Evolutionary conservation across 1,140 invertebrate species (phyloP), one percentile per base, ranked within the genome.

Genomic region (Drosophila hydei): DNA sequence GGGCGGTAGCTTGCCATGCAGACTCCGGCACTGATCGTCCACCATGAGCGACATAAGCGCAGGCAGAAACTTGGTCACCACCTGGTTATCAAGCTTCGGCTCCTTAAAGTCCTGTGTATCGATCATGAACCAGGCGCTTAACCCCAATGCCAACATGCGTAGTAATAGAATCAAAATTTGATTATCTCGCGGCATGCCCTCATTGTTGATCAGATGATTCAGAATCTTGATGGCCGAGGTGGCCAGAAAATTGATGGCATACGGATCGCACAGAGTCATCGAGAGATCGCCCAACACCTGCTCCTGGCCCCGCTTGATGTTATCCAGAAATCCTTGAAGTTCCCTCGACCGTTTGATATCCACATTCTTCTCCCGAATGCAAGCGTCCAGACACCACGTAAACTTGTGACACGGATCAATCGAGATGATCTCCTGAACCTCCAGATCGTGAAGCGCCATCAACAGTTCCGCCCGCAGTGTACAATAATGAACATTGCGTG

Each of bases 371-470:
- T 99, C 98, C 75, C 98, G 94, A 36, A 99, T 98, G 91, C 98
- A 99, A 36, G 98, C 98, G 93, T 99, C 98, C 71, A 99, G 93
- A 92, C 98, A 99, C 98, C 98, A 99, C 0, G 98, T 98, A 84
- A 99, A 99, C 92, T 99, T 99, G 92, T 99, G 98, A 91, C 98
- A 99, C 3, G 98, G 98, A 93, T 99, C 98, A 43, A 99, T 97
- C 38, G 96, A 97, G 85, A 98, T 98, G 67, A 99, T 99, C 90
- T 99, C 97, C 93, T 98, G 96, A 9, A 97, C 94, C 93, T 99
- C 98, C 33, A 97, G 92, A 92, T 99, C 98, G 92, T 99, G 98
- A 9, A 99, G 92, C 1, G 97, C 97, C 98, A 99, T 99, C 2
- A 99, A 92, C 25, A 99, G 92, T 92, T 99, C 98, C 0, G 98